A percentile compares a stretch with the other conserved stretches of the same genome.
These are phyloP conservation scores for Magallana nippona DNA, from an alignment of 2,888 invertebrate species.

Conservation along the genomic window DNA sequence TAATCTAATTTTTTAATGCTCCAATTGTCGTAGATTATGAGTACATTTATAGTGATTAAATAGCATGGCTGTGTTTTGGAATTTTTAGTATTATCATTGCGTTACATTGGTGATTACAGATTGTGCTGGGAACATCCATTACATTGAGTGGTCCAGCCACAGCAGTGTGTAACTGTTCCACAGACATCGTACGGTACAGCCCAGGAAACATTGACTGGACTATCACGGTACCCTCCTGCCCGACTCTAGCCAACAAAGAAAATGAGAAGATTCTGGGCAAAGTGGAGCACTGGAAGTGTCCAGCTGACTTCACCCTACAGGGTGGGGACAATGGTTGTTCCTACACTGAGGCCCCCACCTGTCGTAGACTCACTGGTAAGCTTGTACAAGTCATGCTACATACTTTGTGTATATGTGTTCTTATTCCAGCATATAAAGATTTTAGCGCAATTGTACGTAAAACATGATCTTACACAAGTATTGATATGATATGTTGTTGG, in stretches of 20 bases:
- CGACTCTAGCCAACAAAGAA: conserved; percentile 4
- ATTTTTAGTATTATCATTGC: background rate
- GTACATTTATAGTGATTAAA: no score
- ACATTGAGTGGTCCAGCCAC: background rate
- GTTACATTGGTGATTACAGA: background rate
- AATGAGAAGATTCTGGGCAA: background rate
- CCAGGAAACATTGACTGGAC: conserved; percentile 14
- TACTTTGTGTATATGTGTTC: background rate
- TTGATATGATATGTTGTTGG: no score
- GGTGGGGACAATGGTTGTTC: conserved; percentile 9
- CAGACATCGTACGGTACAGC: background rate
- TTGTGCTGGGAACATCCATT: background rate
- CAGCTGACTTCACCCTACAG: conserved; percentile 1
- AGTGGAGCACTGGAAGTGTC: conserved; percentile 34
- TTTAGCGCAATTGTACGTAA: no score
- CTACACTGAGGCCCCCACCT: background rate
- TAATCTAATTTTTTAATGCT: no score
- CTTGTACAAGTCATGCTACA: background rate
- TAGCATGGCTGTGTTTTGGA: no score
- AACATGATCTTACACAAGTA: no score
- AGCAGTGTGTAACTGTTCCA: conserved; percentile 17
- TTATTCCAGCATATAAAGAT: no score
- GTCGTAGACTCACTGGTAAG: conserved; percentile 36
- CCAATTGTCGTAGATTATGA: no score
- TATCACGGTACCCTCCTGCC: background rate